These are phyloP conservation scores for Salvelinus sp. DNA, from an alignment of 2,113 vertebrate genomes.

Conservation along the genomic window DNA sequence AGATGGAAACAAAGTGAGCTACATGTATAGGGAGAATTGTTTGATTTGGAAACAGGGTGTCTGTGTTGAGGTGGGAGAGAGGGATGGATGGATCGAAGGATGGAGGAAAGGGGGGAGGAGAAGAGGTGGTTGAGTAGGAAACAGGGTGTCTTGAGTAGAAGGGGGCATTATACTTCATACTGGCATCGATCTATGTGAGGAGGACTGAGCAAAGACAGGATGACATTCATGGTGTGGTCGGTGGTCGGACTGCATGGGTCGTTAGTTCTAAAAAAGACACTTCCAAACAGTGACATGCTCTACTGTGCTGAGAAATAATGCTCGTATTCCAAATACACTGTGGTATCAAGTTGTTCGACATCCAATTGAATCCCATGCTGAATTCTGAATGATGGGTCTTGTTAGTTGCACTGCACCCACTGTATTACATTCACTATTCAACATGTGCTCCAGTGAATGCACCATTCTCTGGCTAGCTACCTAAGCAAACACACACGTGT, in stretches of 20 bases:
- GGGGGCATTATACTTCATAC: conserved; percentile 57
- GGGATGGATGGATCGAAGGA: too few relatives aligned
- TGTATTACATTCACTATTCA: not conserved
- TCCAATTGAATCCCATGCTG: not conserved
- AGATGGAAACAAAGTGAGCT: not conserved
- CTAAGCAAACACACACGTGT: conserved; percentile 22
- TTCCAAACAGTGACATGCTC: conserved; percentile 42
- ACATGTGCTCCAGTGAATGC: not conserved
- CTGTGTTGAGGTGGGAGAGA: too few relatives aligned
- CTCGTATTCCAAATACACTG: conserved; percentile 34
- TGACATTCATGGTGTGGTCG: conserved; percentile 63
- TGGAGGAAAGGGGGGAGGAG: too few relatives aligned
- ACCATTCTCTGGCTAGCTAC: not conserved
- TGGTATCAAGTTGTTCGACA: conserved; percentile 12
- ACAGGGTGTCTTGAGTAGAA: not conserved
- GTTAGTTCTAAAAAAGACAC: too few relatives aligned
- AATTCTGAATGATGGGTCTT: conserved; percentile 19
- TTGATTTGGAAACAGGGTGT: too few relatives aligned
- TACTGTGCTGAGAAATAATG: conserved; percentile 41
- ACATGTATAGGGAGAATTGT: too few relatives aligned
- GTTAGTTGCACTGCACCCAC: conserved; percentile 27
- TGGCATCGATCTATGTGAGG: conserved; percentile 64
- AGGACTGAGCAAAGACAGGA: conserved; percentile 60
- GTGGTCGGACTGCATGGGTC: too few relatives aligned
- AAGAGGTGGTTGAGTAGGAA: not conserved